Evolutionary conservation across 2,888 invertebrate genomes (phyloP).

Genomic region (Agonopterix arenella): DNA sequence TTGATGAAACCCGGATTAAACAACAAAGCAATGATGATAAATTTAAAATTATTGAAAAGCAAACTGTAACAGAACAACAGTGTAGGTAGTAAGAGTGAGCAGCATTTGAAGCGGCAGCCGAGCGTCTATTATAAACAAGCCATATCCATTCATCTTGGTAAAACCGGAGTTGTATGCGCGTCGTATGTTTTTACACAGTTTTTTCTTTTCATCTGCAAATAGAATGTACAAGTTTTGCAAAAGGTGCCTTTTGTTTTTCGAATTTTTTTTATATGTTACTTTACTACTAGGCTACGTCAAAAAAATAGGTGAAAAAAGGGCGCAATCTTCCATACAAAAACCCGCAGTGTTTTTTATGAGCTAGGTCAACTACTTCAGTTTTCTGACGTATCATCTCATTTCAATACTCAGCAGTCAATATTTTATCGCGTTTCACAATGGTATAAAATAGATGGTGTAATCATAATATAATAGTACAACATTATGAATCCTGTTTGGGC

Average conservation of each 20-base stretch:
- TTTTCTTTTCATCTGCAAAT: conserved; percentile 10
- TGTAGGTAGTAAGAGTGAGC: conserved; percentile 11
- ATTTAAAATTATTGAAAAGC: conserved; percentile 3
- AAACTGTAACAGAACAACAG: conserved; percentile 17
- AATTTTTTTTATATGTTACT: too few species aligned
- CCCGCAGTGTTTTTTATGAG: neutral
- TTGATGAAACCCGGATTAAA: neutral
- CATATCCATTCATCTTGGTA: conserved; percentile 11
- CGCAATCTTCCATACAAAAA: too few species aligned
- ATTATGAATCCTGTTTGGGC: too few species aligned
- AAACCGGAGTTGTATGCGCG: conserved; percentile 13
- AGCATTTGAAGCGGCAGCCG: conserved; percentile 11
- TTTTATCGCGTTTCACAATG: too few species aligned
- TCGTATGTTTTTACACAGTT: conserved; percentile 17
- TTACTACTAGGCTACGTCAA: too few species aligned
- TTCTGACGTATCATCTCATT: neutral
- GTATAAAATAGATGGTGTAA: too few species aligned
- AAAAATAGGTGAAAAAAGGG: too few species aligned
- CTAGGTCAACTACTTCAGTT: neutral
- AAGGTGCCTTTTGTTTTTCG: too few species aligned
- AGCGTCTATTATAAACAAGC: conserved; percentile 14
- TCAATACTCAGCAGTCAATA: too few species aligned
- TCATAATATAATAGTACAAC: too few species aligned
- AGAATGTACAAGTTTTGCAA: too few species aligned
- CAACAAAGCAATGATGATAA: neutral